Evolutionary conservation across 2,113 vertebrate genomes (phyloP).

Genomic region (Pangasianodon hypophthalmus): DNA sequence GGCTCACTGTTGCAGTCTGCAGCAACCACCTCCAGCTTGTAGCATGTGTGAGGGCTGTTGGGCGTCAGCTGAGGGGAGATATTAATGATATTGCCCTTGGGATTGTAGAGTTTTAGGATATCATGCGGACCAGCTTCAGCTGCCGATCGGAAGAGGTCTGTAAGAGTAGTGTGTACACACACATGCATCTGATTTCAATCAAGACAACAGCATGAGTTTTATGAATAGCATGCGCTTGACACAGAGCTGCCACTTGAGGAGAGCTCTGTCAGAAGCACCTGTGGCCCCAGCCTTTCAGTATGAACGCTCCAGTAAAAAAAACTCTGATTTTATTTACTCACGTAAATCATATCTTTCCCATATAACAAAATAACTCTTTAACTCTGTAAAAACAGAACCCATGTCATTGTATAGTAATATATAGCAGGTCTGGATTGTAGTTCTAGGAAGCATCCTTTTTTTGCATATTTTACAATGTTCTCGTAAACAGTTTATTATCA

Average conservation of each 20-base stretch:
- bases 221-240: constrained; percentile 18
- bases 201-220: constrained; percentile 8
- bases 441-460: background rate
- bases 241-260: constrained; percentile 38
- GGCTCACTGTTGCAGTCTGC: constrained; percentile 74
- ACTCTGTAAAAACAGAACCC: no score
- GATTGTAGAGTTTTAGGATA: constrained; percentile 79
- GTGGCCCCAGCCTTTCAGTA: constrained; percentile 30
- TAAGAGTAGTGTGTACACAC: constrained; percentile 30
- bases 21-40: constrained; percentile 79
- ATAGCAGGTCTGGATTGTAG: background rate
- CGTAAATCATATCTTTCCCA: background rate
- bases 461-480: background rate
- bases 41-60: constrained; percentile 67
- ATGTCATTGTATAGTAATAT: background rate
- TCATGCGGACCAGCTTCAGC: constrained; percentile 77
- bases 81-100: constrained; percentile 78
- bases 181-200: background rate
- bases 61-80: constrained; percentile 74
- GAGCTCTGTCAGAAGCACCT: constrained; percentile 53
- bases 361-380: background rate
- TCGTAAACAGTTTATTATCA: background rate
- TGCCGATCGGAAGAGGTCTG: constrained; percentile 76
- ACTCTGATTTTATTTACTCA: background rate
- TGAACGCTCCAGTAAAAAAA: background rate